These are phyloP conservation scores for Myopa tessellatipennis DNA, from an alignment of 2,888 invertebrate genomes.

Conservation along the genomic window DNA sequence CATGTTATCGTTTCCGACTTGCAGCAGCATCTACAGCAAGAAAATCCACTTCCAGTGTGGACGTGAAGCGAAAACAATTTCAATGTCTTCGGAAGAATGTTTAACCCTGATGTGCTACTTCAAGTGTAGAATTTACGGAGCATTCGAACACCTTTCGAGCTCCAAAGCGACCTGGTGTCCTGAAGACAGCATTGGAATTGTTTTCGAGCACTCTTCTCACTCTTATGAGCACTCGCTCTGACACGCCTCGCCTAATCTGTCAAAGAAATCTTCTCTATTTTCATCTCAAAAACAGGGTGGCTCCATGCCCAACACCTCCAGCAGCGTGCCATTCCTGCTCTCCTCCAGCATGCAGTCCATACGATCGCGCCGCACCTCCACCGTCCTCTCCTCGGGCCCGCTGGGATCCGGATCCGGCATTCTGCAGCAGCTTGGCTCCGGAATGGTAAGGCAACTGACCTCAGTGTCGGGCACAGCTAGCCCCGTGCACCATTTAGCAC, in stretches of 20 bases:
- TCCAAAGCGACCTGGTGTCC: no score
- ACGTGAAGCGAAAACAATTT: not conserved
- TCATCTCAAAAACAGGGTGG: slow-evolving; percentile 77
- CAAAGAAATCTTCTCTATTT: slow-evolving; percentile 71
- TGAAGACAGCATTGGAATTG: not conserved
- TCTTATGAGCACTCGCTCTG: slow-evolving; percentile 38
- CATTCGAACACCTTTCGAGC: no score
- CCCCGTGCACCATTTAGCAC: slow-evolving; percentile 71
- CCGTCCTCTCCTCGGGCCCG: slow-evolving; percentile 75
- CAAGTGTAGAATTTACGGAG: not conserved
- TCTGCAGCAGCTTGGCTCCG: slow-evolving; percentile 89
- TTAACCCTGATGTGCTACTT: not conserved
- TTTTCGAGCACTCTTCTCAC: slow-evolving; percentile 27
- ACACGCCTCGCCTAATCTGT: slow-evolving; percentile 57
- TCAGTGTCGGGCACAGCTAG: slow-evolving; percentile 75
- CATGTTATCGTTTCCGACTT: not conserved
- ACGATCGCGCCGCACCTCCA: slow-evolving; percentile 79
- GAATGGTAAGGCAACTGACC: slow-evolving; percentile 91
- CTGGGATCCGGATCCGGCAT: slow-evolving; percentile 79
- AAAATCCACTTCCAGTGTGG: not conserved
- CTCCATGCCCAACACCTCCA: slow-evolving; percentile 90
- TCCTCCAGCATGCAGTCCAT: slow-evolving; percentile 83
- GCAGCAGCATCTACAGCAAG: not conserved
- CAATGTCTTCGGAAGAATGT: not conserved
- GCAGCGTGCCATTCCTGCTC: slow-evolving; percentile 87